Base-by-base conservation (phyloP, 2,113 vertebrate species). In the Tragelaphus buxtoni region DNA sequence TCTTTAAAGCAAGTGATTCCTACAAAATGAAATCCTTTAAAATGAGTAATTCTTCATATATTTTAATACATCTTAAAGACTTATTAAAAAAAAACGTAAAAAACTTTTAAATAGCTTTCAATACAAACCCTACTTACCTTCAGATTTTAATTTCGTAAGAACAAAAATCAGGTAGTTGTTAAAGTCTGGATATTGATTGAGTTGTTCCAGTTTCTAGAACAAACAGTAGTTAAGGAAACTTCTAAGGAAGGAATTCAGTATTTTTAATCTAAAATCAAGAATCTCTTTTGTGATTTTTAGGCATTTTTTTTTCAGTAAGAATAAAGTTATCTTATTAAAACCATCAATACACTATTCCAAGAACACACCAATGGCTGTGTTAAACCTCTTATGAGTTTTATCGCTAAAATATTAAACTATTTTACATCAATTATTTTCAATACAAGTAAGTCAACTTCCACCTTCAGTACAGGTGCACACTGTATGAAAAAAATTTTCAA, bases 121-220 rank as follows among this genome's bases (percentile, higher is more conserved):
- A 95, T 18, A 93, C 9, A 97, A 95, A 80, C 7, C 20, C 58
- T 63, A 97, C 99, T 99, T 99, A 99, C 99, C 99, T 99, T 99
- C 99, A 63, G 99, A 99, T 98, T 99, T 99, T 96, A 99, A 98
- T 97, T 99, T 99, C 0, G 99, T 99, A 94, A 99, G 98, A 97
- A 99, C 99, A 98, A 99, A 99, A 98, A 99, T 99, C 98, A 99
- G 98, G 97, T 99, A 99, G 99, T 99, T 99, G 99, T 99, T 99
- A 97, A 99, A 99, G 99, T 99, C 99, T 94, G 99, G 99, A 98
- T 99, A 99, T 96, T 99, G 99, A 99, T 99, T 99, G 88, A 99
- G 99, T 98, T 99, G 99, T 98, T 99, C 99, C 90, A 99, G 99
- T 99, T 99, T 99, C 99, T 99, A 98, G 97, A 98, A 97, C 80